Evolutionary conservation across 2,888 invertebrate species (phyloP).

Genomic region (Hylaea fasciaria): DNA sequence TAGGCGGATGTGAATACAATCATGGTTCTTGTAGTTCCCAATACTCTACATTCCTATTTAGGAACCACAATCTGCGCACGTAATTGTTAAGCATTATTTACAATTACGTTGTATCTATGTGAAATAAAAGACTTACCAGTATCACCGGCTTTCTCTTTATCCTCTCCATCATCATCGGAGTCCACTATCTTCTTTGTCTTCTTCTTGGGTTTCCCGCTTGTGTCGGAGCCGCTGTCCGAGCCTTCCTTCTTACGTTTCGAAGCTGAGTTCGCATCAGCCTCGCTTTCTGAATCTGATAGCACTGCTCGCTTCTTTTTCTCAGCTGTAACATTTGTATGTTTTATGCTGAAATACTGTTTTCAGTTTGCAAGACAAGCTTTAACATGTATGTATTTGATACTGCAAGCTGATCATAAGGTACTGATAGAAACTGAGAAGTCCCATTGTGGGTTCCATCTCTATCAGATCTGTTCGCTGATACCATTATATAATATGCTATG

Average conservation of each 20-base stretch:
- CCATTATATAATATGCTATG: no score
- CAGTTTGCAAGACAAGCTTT: no score
- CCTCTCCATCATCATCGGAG: conserved; percentile 87
- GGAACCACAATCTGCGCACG: no score
- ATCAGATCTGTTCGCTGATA: no score
- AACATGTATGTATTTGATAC: no score
- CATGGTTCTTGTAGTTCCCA: no score
- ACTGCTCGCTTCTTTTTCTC: conserved; percentile 77
- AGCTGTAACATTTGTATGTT: conserved; percentile 42
- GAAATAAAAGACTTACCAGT: conserved; percentile 50
- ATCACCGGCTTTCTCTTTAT: conserved; percentile 68
- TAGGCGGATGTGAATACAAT: background rate
- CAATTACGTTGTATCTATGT: no score
- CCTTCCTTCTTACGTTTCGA: conserved; percentile 76
- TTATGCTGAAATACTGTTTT: no score
- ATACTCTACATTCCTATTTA: no score
- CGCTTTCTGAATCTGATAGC: conserved; percentile 82
- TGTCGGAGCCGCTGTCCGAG: conserved; percentile 76
- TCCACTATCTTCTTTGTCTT: conserved; percentile 86
- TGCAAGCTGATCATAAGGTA: background rate
- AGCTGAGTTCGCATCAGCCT: conserved; percentile 60
- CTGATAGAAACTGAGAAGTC: background rate
- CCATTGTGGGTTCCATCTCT: background rate
- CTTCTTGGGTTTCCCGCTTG: conserved; percentile 73
- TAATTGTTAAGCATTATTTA: no score